Base-by-base conservation (phyloP, 2,113 vertebrate species). In the Aspidoscelis tigris region DNA sequence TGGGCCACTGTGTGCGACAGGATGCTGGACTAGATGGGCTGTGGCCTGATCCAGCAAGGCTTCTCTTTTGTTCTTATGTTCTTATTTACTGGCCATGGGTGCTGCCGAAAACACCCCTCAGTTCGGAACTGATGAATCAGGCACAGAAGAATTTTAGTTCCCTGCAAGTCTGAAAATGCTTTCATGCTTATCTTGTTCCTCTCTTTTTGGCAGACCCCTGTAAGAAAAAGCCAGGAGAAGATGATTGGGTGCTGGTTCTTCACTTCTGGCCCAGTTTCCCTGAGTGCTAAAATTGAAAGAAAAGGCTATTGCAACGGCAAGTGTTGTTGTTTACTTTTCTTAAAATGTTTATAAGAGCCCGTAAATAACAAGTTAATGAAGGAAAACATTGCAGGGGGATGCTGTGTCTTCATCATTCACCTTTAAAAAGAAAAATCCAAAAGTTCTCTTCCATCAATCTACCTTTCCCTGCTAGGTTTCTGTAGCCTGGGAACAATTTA, bases 231-330 rank as follows among this genome's bases (percentile, higher is more conserved):
- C 64, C 96, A 94, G 88, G 96, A 97, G 91, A 96, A 97, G 91
- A 97, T 97, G 94, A 94, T 98, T 79, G 96, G 97, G 82, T 97
- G 96, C 89, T 98, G 96, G 96, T 87, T 97, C 92, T 97, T 97
- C 92, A 95, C 97, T 5, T 97, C 97, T 24, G 97, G 97, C 47
- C 97, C 97, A 20, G 94, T 97, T 78, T 97, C 96, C 24, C 91
- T 98, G 93, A 96, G 95, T 90, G 97, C 96, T 95, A 97, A 95
- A 93, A 97, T 97, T 78, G 96, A 96, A 77, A 96, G 97, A 90
- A 97, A 95, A 80, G 97, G 96, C 26, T 98, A 97, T 91, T 97
- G 97, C 88, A 97, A 96, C 50, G 97, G 97, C 97, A 95, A 96
- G 95, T 88, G 26, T 89, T 58, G 26, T 89, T 58, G 33, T 33